These are phyloP conservation scores for Pipa parva DNA, from an alignment of 2,113 vertebrate species.

Conservation along the genomic window DNA sequence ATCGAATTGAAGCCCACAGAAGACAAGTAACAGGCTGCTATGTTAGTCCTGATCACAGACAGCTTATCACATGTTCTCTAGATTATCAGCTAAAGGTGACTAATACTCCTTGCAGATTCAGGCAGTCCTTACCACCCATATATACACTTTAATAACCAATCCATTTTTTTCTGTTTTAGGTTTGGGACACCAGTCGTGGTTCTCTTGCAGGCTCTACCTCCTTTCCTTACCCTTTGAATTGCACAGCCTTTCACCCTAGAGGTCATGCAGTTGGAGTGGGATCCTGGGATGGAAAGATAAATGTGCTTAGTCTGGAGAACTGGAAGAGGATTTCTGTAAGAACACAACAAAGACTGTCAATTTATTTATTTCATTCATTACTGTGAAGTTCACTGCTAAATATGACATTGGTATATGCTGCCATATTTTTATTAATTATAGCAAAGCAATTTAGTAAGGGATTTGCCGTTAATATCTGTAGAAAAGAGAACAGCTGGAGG, in stretches of 20 bases:
- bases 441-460: no score
- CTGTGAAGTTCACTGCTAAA: no score
- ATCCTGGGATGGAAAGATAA: constrained; percentile 69
- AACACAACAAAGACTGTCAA: no score
- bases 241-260: constrained; percentile 71
- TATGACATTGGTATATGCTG: no score
- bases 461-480: no score
- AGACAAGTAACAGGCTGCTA: constrained; percentile 70
- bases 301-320: constrained; percentile 64
- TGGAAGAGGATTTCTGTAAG: constrained; percentile 25
- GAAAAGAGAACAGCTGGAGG: no score
- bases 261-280: constrained; percentile 66
- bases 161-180: constrained; percentile 50
- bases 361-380: neutral
- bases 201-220: constrained; percentile 51
- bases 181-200: constrained; percentile 68
- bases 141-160: neutral
- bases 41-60: constrained; percentile 62
- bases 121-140: neutral
- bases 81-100: constrained; percentile 74
- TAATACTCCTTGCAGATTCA: neutral
- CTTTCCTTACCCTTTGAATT: constrained; percentile 66
- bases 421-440: no score
- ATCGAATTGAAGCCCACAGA: constrained; percentile 65
- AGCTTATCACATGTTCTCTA: constrained; percentile 74